Evolutionary conservation across 1,140 invertebrate genomes (phyloP).

Genomic region (Monochamus saltuarius): DNA sequence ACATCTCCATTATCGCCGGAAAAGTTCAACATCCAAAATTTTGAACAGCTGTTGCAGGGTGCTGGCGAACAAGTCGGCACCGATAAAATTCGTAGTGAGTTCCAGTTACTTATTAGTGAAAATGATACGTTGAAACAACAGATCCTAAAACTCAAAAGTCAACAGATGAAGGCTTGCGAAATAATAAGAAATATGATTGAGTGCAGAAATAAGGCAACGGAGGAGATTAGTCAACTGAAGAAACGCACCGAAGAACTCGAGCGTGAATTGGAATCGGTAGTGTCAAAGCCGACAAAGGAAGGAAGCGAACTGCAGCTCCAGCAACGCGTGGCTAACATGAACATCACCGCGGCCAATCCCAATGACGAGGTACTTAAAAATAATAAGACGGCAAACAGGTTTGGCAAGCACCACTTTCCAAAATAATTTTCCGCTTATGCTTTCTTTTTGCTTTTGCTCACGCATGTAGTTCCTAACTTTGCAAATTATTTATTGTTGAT

Average conservation of each 20-base stretch:
- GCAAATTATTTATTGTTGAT: not conserved
- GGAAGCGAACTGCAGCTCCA: not conserved
- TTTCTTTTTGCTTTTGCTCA: not conserved
- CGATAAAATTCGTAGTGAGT: slow-evolving; percentile 18
- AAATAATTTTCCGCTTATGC: not conserved
- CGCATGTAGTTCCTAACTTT: not conserved
- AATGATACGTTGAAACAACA: slow-evolving; percentile 25
- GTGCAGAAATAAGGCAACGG: slow-evolving; percentile 34
- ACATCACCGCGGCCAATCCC: slow-evolving; percentile 1
- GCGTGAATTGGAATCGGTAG: slow-evolving; percentile 32
- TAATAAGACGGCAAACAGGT: not conserved
- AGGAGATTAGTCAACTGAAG: slow-evolving; percentile 44
- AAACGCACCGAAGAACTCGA: slow-evolving; percentile 29
- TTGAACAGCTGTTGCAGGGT: slow-evolving; percentile 21
- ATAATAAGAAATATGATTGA: slow-evolving; percentile 51
- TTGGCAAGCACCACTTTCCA: slow-evolving; percentile 6
- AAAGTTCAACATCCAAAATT: slow-evolving; percentile 5
- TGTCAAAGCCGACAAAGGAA: slow-evolving; percentile 24
- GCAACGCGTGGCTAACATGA: slow-evolving; percentile 8
- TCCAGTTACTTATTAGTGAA: slow-evolving; percentile 15
- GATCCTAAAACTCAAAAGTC: slow-evolving; percentile 45
- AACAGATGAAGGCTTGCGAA: slow-evolving; percentile 48
- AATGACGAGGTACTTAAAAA: slow-evolving; percentile 11
- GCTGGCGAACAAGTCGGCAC: slow-evolving; percentile 15
- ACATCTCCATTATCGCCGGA: slow-evolving; percentile 29